Evolutionary conservation across 1,140 invertebrate species (phyloP), one percentile per base, ranked within the genome.

Genomic region (Wasmannia auropunctata): DNA sequence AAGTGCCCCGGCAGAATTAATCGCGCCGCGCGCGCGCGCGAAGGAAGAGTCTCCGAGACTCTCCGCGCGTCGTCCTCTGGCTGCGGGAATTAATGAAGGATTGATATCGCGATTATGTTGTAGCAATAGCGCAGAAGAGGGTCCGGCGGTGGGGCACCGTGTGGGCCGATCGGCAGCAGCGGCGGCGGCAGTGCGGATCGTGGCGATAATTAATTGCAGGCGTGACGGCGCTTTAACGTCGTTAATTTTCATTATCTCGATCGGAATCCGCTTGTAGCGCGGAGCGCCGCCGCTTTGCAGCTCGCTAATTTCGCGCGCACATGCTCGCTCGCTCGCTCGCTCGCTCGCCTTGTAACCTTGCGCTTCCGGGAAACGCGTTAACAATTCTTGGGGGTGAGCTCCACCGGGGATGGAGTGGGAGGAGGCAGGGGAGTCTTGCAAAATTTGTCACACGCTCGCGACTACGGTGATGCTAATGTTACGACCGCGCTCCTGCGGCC

Each of bases 241-340:
- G 86, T 91, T 90, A 90, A 90, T 90, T 88, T 88, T 91, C 88
- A 91, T 91, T 91, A 91, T 89, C 85, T 91, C 81, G 89, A 91
- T 91, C 90, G 90, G 80, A 88, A 89, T 88, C 85, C 80, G 85
- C 85, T 91, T 85, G 85, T 91, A 85, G 75, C 43, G 72, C 63
- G 28, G 46, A 63, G 14, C 75, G 67, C 74, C 67, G 76, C 34
- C 62, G 88, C 70, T 87, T 86, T 65, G 74, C 87, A 87, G 69
- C 87, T 77, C 76, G 74, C 87, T 91, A 90, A 90, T 90, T 87
- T 90, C 62, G 86, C 75, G 86, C 86, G 74, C 76, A 22, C 43
- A 31, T 83, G 86, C 43, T 54, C 49, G 49, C 49, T 54, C 49
- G 19, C 11, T 60, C 54, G n/a, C 7, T 56, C 54, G 58, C 58